These are phyloP conservation scores for Manis pentadactyla DNA, from an alignment of 2,797 vertebrate species.

Conservation along the genomic window DNA sequence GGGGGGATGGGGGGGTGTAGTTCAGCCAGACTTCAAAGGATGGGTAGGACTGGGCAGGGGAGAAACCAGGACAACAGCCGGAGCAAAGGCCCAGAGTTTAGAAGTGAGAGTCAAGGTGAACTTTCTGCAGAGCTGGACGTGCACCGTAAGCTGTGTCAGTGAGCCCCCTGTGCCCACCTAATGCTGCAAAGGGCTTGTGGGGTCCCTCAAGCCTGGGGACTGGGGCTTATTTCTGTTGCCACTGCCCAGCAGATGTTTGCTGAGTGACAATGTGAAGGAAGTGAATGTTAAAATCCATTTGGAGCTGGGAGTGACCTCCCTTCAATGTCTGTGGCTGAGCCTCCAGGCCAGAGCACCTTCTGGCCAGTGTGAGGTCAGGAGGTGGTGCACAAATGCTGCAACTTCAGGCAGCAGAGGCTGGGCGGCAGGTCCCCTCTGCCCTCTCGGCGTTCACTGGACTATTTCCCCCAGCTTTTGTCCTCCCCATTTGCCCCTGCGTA, in stretches of 20 bases:
- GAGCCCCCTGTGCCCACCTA: too few relatives aligned
- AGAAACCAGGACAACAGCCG: neutral
- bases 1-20: neutral
- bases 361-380: neutral
- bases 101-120: neutral
- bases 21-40: neutral
- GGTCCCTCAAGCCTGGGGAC: neutral
- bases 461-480: neutral
- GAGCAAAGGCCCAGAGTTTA: neutral
- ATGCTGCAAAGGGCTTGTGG: neutral
- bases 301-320: neutral
- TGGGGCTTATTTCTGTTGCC: neutral
- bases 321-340: neutral
- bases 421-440: fast-evolving
- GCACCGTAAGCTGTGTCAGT: fast-evolving
- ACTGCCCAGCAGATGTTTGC: neutral
- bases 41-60: too few relatives aligned
- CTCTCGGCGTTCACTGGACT: neutral
- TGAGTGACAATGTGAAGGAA: neutral
- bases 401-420: neutral
- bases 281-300: neutral
- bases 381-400: fast-evolving
- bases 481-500: neutral
- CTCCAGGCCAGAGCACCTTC: neutral
- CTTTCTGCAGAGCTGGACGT: neutral